phyloP scores from a whole-genome alignment of 2,888 invertebrate species.

The Platycnemis pennipes region DNA sequence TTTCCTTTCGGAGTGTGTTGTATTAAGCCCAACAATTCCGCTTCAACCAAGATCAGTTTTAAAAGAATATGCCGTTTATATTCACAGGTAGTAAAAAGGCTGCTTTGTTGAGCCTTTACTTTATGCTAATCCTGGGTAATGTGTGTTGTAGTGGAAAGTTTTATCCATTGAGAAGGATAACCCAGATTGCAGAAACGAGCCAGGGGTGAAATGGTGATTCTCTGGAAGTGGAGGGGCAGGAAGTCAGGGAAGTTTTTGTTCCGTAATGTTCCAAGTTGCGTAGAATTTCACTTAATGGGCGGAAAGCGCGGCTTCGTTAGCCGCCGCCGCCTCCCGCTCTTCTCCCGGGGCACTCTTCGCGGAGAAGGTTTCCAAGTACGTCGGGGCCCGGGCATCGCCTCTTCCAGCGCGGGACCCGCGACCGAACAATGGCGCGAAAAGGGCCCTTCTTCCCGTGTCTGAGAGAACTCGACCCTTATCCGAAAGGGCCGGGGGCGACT shows the following conservation, averaged over 20 bases:
- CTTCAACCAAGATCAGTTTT: no score
- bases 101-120: no score
- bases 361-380: neutral
- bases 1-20: no score
- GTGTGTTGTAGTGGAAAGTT: no score
- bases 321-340: neutral
- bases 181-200: neutral
- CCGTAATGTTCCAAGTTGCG: neutral
- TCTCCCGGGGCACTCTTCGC: neutral
- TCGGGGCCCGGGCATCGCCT: neutral
- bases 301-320: neutral
- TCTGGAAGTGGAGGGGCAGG: no score
- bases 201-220: neutral
- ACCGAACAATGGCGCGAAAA: neutral
- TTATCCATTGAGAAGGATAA: neutral
- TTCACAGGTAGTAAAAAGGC: no score
- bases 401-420: neutral
- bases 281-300: neutral
- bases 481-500: neutral
- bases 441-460: neutral
- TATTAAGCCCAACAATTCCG: no score
- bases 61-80: no score
- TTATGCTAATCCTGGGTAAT: no score
- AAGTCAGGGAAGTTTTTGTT: no score
- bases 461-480: neutral